Base-by-base conservation (phyloP, 2,888 invertebrate genomes). In the Cheilosia grossa region DNA sequence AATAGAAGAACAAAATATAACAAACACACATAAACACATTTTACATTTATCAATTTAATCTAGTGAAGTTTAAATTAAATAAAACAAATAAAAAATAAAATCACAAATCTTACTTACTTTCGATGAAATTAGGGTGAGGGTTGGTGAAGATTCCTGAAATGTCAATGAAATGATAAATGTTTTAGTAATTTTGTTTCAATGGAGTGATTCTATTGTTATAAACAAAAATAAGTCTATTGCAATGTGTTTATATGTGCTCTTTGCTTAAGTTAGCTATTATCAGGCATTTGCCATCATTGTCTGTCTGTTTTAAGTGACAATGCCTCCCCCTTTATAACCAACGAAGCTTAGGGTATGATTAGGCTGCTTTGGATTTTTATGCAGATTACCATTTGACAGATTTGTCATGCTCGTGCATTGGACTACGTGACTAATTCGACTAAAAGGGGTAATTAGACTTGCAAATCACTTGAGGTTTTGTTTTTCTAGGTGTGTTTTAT, bases 81-180 rank as follows among this genome's bases (percentile, higher is more conserved):
- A 44, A 66, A 33, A 17, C 17, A 44, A 30, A 64, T 77, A 54
- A 17, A 64, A 42, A 61, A 19, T 30, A 24, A 17, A 73, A 40
- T 75, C 30, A 75, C 74, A 44, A 86, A 75, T 61, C 27, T 82
- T 88, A 93, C 95, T 95, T 94, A 95, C 95, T 95, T 95, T 95
- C 92, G 95, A 95, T 93, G 95, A 95, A 92, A 95, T 94, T 92
- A 95, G 94, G 93, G 95, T 95, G 94, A 95, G 94, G 93, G 95
- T 95, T 91, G 95, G 95, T 92, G 95, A 95, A 91, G 95, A 95
- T 93, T 95, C 95, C 95, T 95, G 95, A 89, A 94, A 94, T 75
- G 77, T 77, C 56, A 87, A 87, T 81, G 85, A 78, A 87, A 87
- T 87, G 83, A 82, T 63, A 79, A 64, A 56, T 70, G 51, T 47